These are phyloP conservation scores for Aphidoletes aphidimyza DNA, from an alignment of 2,888 invertebrate species.

Conservation along the genomic window DNA sequence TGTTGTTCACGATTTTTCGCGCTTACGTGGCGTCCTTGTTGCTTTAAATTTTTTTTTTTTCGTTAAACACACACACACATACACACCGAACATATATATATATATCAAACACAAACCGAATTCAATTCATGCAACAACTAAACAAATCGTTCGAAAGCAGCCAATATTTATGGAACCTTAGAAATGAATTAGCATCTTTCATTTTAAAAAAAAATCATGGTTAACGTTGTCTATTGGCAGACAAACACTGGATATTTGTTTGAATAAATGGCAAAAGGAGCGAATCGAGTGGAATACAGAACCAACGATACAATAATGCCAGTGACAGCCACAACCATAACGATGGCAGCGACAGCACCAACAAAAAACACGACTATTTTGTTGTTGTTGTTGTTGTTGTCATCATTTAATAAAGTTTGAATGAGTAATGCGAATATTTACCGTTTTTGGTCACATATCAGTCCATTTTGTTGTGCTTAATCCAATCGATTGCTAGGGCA, in stretches of 20 bases:
- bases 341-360: too few relatives aligned
- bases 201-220: conserved; percentile 5
- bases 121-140: neutral
- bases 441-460: conserved; percentile 40
- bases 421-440: conserved; percentile 29
- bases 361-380: neutral
- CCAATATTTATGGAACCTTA: conserved; percentile 37
- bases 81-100: neutral
- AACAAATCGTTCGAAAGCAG: neutral
- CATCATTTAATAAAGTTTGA: conserved; percentile 43
- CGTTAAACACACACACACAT: neutral
- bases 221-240: neutral
- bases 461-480: neutral
- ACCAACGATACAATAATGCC: neutral
- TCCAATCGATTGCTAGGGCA: conserved; percentile 11
- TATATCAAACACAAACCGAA: neutral
- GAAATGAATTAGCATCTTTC: conserved; percentile 49
- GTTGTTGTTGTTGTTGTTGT: conserved; percentile 14
- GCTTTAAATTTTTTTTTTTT: too few relatives aligned
- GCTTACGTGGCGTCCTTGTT: conserved; percentile 11
- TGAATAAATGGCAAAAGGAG: neutral
- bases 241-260: neutral
- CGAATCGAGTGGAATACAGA: neutral
- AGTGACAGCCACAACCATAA: neutral
- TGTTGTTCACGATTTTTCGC: conserved; percentile 43